These are phyloP conservation scores for Campylorhamphus procurvoides DNA, from an alignment of 2,113 vertebrate species.

Conservation along the genomic window DNA sequence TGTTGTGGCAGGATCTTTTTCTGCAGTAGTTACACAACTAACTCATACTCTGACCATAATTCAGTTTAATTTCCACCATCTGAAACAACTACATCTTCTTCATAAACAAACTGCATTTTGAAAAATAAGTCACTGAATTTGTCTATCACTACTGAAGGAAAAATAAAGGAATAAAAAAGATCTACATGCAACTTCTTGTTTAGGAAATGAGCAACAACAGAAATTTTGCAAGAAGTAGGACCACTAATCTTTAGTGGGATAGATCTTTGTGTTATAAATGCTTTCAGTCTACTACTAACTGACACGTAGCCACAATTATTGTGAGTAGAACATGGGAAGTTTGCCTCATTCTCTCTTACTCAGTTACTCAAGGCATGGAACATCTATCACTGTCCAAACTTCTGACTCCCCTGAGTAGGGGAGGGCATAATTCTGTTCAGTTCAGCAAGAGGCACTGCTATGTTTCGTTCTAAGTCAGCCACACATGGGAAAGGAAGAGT, in stretches of 20 bases:
- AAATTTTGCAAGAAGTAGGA: neutral
- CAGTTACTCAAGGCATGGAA: neutral
- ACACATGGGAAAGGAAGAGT: neutral
- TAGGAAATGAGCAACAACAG: neutral
- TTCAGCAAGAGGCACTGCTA: neutral
- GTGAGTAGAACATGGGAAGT: neutral
- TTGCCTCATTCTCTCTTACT: neutral
- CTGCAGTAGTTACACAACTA: neutral
- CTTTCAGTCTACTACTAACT: neutral
- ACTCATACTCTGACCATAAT: neutral
- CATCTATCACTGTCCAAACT: neutral
- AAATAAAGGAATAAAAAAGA: neutral
- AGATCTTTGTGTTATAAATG: neutral
- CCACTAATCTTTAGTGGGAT: neutral
- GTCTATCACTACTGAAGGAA: neutral
- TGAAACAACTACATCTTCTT: neutral
- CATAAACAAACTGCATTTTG: neutral
- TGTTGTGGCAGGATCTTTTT: neutral
- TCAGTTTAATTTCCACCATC: neutral
- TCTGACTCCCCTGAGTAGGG: accelerated
- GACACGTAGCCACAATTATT: neutral
- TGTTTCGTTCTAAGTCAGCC: neutral
- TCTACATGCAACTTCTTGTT: neutral
- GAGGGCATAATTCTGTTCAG: neutral
- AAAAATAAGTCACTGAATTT: neutral